phyloP scores from a whole-genome alignment of 1,140 invertebrate species.

The Danaus plexippus region DNA sequence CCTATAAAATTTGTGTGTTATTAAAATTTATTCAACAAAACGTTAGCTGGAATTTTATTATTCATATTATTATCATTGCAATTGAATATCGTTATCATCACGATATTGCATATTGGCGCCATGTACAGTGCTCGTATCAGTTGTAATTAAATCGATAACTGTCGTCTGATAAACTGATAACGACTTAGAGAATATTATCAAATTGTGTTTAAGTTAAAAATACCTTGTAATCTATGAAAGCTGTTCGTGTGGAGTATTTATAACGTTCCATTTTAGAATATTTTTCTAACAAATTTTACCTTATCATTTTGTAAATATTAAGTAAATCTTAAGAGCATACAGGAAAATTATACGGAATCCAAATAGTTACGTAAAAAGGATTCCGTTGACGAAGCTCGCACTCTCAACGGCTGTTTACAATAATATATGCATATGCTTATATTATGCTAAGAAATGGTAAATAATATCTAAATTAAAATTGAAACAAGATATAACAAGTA shows the following conservation, averaged over 20 bases:
- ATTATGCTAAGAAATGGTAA: slow-evolving; percentile 24
- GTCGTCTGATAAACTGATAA: slow-evolving; percentile 45
- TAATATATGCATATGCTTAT: not conserved
- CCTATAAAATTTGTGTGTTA: too few species aligned
- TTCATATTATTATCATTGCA: slow-evolving; percentile 3
- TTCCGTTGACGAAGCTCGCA: slow-evolving; percentile 1
- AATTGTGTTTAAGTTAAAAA: too few species aligned
- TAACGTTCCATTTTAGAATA: too few species aligned
- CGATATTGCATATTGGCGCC: slow-evolving; percentile 48
- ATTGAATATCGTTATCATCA: slow-evolving; percentile 24
- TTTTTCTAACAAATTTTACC: too few species aligned
- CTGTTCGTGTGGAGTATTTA: too few species aligned
- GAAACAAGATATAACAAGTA: slow-evolving; percentile 19
- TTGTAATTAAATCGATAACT: slow-evolving; percentile 26
- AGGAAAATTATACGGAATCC: slow-evolving; percentile 9
- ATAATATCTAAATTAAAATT: slow-evolving; percentile 18
- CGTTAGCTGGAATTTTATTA: not conserved
- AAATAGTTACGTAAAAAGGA: slow-evolving; percentile 7
- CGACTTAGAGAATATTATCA: too few species aligned
- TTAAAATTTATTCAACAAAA: too few species aligned
- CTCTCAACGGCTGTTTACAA: too few species aligned
- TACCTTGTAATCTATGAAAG: too few species aligned
- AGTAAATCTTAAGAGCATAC: slow-evolving; percentile 1
- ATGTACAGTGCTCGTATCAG: slow-evolving; percentile 36
- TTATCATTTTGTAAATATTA: too few species aligned